Conservation (phyloP, 2,888 invertebrate genomes). For the Standfussiana lucernea region DNA sequence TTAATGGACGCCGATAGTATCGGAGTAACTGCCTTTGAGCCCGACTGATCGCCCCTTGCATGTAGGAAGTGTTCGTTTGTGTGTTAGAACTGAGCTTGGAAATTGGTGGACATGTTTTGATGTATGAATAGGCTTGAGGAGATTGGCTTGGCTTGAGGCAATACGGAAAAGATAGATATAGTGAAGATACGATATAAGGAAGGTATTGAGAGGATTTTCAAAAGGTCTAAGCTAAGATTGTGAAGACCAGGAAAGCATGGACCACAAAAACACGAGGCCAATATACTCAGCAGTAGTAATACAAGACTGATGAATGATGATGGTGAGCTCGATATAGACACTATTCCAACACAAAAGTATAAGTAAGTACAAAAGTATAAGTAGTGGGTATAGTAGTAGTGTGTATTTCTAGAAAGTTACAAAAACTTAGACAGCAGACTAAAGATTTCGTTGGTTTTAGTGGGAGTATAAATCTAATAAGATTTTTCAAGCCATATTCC, state of each 20-base stretch:
- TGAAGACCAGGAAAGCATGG: not conserved
- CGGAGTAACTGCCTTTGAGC: conserved; percentile 75
- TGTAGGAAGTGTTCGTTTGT: conserved; percentile 42
- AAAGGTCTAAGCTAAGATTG: not conserved
- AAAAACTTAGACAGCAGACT: not conserved
- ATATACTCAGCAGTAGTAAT: no score
- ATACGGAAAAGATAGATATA: not conserved
- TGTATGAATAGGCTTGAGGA: conserved; percentile 4
- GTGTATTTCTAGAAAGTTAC: not conserved
- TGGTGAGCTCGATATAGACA: not conserved
- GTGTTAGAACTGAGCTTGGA: conserved; percentile 23
- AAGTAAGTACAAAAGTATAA: no score
- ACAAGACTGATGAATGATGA: no score
- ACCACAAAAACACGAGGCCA: not conserved
- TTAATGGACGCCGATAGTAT: conserved; percentile 84
- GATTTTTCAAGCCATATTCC: not conserved
- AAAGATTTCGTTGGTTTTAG: not conserved
- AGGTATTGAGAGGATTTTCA: not conserved
- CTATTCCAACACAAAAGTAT: no score
- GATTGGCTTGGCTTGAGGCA: not conserved
- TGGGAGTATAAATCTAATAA: not conserved
- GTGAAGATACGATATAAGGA: not conserved
- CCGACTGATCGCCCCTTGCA: conserved; percentile 59
- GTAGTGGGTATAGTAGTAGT: no score
- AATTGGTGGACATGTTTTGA: conserved; percentile 37